These are phyloP conservation scores for Amia ocellicauda DNA, from an alignment of 2,113 vertebrate genomes.

Conservation along the genomic window DNA sequence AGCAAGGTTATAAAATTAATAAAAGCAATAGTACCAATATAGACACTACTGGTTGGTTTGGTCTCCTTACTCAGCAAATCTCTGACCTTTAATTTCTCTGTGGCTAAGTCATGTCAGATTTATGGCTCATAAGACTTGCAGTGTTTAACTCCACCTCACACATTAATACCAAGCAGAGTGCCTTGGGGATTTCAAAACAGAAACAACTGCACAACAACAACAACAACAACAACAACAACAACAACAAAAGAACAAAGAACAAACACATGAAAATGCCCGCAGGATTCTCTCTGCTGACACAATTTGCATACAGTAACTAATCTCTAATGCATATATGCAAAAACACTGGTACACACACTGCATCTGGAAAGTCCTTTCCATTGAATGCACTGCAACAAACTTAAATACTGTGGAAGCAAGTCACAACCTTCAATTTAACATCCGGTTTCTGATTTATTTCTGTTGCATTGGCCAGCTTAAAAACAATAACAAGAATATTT, in stretches of 20 bases:
- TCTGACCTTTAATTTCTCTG: slow-evolving; percentile 13
- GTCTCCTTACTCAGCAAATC: too few species aligned
- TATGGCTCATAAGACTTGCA: not conserved
- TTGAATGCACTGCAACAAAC: not conserved
- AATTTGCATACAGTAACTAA: not conserved
- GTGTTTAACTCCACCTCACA: slow-evolving; percentile 6
- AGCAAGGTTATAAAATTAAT: too few species aligned
- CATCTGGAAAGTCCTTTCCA: not conserved
- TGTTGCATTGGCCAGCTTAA: not conserved
- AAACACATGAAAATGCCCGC: too few species aligned
- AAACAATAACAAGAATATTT: too few species aligned
- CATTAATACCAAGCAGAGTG: not conserved
- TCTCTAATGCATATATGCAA: not conserved
- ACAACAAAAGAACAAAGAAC: not conserved
- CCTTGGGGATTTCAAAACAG: too few species aligned
- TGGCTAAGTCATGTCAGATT: not conserved
- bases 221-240: not conserved
- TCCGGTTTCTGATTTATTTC: slow-evolving; percentile 4
- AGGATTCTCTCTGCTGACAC: not conserved
- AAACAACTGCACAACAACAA: too few species aligned
- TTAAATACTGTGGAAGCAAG: not conserved
- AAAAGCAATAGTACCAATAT: too few species aligned
- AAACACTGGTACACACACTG: not conserved
- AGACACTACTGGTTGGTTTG: too few species aligned
- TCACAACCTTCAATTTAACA: not conserved